Percentiles rank a stretch among this genome's conserved stretches.
Evolutionary conservation across 2,888 invertebrate genomes (phyloP).

Genomic region (Pachydiplax longipennis): DNA sequence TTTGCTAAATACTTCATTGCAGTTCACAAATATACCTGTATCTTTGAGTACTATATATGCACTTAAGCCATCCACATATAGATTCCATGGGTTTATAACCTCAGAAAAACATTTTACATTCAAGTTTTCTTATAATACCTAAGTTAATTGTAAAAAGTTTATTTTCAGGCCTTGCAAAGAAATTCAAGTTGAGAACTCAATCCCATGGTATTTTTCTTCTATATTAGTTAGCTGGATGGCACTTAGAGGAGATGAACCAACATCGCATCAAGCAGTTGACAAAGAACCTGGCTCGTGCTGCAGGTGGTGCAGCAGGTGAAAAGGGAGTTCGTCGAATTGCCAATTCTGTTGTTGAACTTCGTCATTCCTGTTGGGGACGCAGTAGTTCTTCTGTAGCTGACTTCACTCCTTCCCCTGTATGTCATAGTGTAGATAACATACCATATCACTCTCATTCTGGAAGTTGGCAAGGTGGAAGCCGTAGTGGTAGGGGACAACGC

Average conservation of each 20-base stretch:
- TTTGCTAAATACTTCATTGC: too few relatives aligned
- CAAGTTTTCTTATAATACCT: too few relatives aligned
- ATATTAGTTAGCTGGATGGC: constrained; percentile 54
- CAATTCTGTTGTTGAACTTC: constrained; percentile 43
- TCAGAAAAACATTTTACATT: too few relatives aligned
- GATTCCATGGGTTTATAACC: too few relatives aligned
- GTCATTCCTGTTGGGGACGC: constrained; percentile 45
- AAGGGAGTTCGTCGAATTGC: constrained; percentile 35
- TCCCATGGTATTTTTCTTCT: too few relatives aligned
- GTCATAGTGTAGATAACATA: background rate
- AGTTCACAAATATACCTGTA: too few relatives aligned
- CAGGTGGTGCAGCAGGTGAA: background rate
- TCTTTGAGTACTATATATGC: too few relatives aligned
- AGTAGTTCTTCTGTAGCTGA: background rate
- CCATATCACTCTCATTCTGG: background rate
- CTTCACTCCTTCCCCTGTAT: background rate
- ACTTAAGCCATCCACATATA: too few relatives aligned
- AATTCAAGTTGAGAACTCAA: too few relatives aligned
- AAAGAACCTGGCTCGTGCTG: constrained; percentile 46
- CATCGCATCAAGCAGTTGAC: constrained; percentile 48
- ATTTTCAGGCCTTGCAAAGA: too few relatives aligned
- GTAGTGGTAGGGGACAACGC: constrained; percentile 6
- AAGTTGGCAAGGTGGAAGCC: constrained; percentile 18
- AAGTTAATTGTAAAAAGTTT: too few relatives aligned
- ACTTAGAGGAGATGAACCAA: constrained; percentile 52